These are phyloP conservation scores for Drosophila subsilvestris DNA, from an alignment of 2,888 invertebrate genomes.

Conservation along the genomic window DNA sequence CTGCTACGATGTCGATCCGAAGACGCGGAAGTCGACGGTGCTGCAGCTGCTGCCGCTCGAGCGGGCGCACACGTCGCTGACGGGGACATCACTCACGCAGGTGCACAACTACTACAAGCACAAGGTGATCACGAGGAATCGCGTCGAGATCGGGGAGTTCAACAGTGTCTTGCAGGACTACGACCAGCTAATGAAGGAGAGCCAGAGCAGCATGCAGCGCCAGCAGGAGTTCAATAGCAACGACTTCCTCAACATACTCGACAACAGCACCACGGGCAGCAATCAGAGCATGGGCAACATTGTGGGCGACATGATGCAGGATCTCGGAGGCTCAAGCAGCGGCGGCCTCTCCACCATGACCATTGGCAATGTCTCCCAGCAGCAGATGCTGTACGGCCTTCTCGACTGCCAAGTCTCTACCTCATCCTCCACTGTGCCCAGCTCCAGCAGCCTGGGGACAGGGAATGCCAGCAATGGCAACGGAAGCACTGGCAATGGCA, in stretches of 20 bases:
- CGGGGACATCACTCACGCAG: constrained; percentile 80
- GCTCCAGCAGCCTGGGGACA: constrained; percentile 11
- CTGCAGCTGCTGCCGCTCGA: constrained; percentile 72
- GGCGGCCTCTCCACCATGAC: constrained; percentile 4
- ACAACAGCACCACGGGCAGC: constrained; percentile 71
- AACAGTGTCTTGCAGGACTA: constrained; percentile 82
- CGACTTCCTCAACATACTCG: constrained; percentile 82
- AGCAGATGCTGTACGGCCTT: constrained; percentile 53
- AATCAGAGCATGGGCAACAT: constrained; percentile 53
- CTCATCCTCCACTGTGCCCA: constrained; percentile 42
- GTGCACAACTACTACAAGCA: constrained; percentile 84
- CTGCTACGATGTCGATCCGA: constrained; percentile 56
- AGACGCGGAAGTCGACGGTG: constrained; percentile 61
- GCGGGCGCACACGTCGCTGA: constrained; percentile 79
- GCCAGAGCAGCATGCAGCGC: constrained; percentile 81
- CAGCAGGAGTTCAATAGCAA: constrained; percentile 79
- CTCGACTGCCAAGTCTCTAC: constrained; percentile 55
- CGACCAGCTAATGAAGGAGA: constrained; percentile 83
- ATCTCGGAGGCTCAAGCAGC: constrained; percentile 59
- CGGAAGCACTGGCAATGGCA: constrained; percentile 11
- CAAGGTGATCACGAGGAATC: constrained; percentile 81
- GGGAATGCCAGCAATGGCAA: constrained; percentile 1
- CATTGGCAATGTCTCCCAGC: constrained; percentile 46
- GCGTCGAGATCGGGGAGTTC: constrained; percentile 81
- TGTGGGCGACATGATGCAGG: constrained; percentile 64